Base-by-base conservation (phyloP, 2,888 invertebrate species). In the Hirtodrosophila alboralis region DNA sequence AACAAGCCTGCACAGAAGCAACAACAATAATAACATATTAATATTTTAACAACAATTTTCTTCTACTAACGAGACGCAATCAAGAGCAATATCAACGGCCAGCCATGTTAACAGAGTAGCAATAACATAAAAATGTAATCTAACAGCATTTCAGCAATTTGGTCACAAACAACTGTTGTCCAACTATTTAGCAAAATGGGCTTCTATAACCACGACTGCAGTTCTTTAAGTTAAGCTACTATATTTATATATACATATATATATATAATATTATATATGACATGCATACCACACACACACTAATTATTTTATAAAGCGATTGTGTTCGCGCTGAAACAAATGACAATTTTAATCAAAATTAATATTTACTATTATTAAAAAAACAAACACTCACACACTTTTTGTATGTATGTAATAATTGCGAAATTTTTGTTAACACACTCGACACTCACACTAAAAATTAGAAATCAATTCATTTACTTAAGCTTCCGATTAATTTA, bases 141-240 rank as follows among this genome's bases (percentile, higher is more conserved):
- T 79, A 84, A 84, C 85, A 78, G 63, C 83, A 81, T 65, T 67
- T 68, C 27, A 18, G 30, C 37, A 48, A 31, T 1, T 33, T 49
- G 21, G 28, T 26, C 37, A 21, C 26, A 38, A 38, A 38, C 30
- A 36, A 44, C 33, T 38, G 47, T 56, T 43, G 40, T 63, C 40
- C 30, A 30, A 36, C 30, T 12, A n/a, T 41, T 16, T 27, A 53
- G 49, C n/a, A 36, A 72, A 48, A 47, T 44, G 58, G 56, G 68
- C 59, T 75, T 75, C 61, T 60, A 48, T 72, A 53, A 72, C 57
- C 51, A 80, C 70, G 70, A 76, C 80, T 84, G 78, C 78, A 74
- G 74, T 72, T 75, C 71, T 70, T 63, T 72, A 81, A 72, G 45
- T 65, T 79, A 81, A 81, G 72, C 72, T 64, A 57, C 57, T 27